Base-by-base conservation (phyloP, 2,888 invertebrate genomes). In the Antheraea yamamai region DNA sequence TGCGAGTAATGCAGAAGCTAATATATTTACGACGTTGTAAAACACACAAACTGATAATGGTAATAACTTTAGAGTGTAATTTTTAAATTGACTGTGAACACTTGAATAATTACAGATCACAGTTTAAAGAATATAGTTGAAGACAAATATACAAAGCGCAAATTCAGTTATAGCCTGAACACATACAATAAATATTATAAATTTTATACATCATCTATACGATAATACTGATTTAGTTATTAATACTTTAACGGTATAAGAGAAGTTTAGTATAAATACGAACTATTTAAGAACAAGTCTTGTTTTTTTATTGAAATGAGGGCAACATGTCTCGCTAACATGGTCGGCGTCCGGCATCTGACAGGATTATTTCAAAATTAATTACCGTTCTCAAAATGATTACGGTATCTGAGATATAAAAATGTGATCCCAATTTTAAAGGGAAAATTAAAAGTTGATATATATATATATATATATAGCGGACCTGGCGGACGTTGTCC, bases 1-100 rank as follows among this genome's bases (percentile, higher is more conserved):
- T 77, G 78, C 73, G 30, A 68, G 68, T 77, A 47, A 73, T 76
- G 75, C 78, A 78, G 35, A 77, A 79, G 82, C 78, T 72, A 55
- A 77, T 72, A 76, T 74, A 75, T 83, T 84, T 82, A 84, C 80
- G 77, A 76, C 78, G 79, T 77, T 78, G 80, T 86, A 80, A 86
- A 85, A 82, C 51, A 79, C 68, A 78, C 76, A 72, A 73, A 77
- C 78, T 80, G 78, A 81, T 81, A 81, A 76, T 76, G 14, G 55
- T 47, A 74, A 26, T 30, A 72, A 71, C 71, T 39, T 72, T 26
- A 16, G 71, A 71, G 26, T 23, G 68, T 35, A n/a, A 61, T 61
- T 23, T 61, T 23, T 61, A 23, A 61, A 61, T 61, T 58, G 23
- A 61, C 23, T 23, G 10, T n/a, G n/a, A 61, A 61, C 61, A 61